phyloP scores from a whole-genome alignment of 2,113 vertebrate genomes.

The Takifugu flavidus region DNA sequence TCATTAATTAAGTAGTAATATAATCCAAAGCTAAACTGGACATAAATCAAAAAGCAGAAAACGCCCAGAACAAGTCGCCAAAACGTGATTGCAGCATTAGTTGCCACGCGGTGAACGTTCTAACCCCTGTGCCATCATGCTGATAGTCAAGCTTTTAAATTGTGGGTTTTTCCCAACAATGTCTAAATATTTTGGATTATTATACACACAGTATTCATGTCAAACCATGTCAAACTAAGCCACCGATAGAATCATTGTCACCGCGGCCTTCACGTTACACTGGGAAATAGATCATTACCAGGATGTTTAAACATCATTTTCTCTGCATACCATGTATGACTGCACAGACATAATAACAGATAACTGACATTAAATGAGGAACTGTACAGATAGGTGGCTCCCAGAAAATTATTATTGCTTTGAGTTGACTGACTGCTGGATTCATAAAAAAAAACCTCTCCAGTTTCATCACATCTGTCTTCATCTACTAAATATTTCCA shows the following conservation, averaged over 20 bases:
- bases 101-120: too few species aligned
- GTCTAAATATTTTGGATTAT: slow-evolving; percentile 13
- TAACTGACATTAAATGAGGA: slow-evolving; percentile 36
- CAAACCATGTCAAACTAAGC: slow-evolving; percentile 32
- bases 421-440: slow-evolving; percentile 42
- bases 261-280: slow-evolving; percentile 6
- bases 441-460: slow-evolving; percentile 3
- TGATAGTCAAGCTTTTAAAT: slow-evolving; percentile 6
- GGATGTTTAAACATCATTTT: slow-evolving; percentile 24
- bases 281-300: slow-evolving; percentile 22
- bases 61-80: too few species aligned
- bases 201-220: slow-evolving; percentile 18
- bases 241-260: slow-evolving; percentile 27
- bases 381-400: slow-evolving; percentile 25
- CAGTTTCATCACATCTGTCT: slow-evolving; percentile 16
- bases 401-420: slow-evolving; percentile 9
- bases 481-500: not conserved
- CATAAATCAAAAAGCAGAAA: slow-evolving; percentile 11
- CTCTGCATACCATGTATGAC: slow-evolving; percentile 1
- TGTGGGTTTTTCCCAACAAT: slow-evolving; percentile 9
- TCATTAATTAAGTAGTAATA: too few species aligned
- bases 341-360: slow-evolving; percentile 14
- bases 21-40: not conserved
- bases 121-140: too few species aligned
- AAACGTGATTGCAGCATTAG: too few species aligned